Base-by-base conservation (phyloP, 2,888 invertebrate genomes). In the Drosophila lacicola region DNA sequence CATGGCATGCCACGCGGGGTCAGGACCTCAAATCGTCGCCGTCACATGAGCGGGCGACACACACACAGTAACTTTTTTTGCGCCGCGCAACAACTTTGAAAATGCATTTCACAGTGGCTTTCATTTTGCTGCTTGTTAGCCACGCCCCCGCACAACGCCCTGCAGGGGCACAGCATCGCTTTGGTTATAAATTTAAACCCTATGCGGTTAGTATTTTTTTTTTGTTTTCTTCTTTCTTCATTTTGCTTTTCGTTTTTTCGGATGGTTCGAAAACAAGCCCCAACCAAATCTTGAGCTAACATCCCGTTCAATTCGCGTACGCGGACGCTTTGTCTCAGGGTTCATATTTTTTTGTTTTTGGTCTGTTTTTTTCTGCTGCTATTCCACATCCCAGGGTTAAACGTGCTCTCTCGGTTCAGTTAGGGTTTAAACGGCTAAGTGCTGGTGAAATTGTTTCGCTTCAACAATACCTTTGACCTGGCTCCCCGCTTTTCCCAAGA, bases 371-470 rank as follows among this genome's bases (percentile, higher is more conserved):
- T 29, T 29, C 64, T 58, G 56, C 34, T 49, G 34, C 53, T 64
- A 39, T 37, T 58, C 45, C 51, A 42, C 21, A 51, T 19, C 53
- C 50, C 49, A 55, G 71, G 89, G 89, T 89, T 89, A 89, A 81
- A 87, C 82, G 87, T 87, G 86, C 66, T 57, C 86, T 64, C 66
- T 82, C 69, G 78, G 82, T 83, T 83, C 83, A 88, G 82, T 74
- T 74, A 56, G 80, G 86, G 83, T 85, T 87, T 88, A 85, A 85
- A 89, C 72, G 85, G 84, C 79, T 75, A 85, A 89, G 88, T 85
- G 89, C 82, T 79, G 77, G 70, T 70, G 69, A 89, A 85, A 85
- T 89, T 84, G 84, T 89, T 88, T 85, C 83, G 77, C 79, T 81
- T 71, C 77, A 78, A 72, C 50, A 55, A 71, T 70, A 84, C 77